Percentiles rank a stretch among this genome's conserved stretches.
phyloP scores from a whole-genome alignment of 2,113 vertebrate species.

The Trichomycterus rosablanca region DNA sequence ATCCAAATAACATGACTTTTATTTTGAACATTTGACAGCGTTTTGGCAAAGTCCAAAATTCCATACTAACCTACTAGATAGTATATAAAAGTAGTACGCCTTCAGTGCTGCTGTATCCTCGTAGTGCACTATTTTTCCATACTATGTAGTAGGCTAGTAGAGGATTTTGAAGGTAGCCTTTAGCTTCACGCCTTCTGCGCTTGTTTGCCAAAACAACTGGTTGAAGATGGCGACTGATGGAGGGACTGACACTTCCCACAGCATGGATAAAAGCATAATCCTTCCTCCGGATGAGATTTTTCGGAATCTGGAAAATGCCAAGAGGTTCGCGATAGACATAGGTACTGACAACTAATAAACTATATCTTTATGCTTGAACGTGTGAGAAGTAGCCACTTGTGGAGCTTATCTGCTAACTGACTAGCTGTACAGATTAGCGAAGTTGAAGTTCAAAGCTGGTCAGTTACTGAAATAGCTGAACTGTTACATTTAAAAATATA shows the following conservation, averaged over 20 bases:
- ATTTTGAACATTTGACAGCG: slow-evolving; percentile 5
- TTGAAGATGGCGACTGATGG: slow-evolving; percentile 72
- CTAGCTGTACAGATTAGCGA: slow-evolving; percentile 10
- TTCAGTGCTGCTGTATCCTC: neutral
- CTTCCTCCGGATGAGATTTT: slow-evolving; percentile 93
- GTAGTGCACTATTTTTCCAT: neutral
- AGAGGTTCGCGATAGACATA: slow-evolving; percentile 95
- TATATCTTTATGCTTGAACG: neutral
- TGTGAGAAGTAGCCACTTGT: slow-evolving; percentile 22
- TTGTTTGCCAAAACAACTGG: slow-evolving; percentile 34
- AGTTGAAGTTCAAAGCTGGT: neutral
- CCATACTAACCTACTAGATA: neutral
- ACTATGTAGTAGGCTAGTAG: neutral
- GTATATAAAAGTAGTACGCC: neutral
- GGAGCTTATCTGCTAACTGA: slow-evolving; percentile 16
- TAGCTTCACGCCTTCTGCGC: neutral
- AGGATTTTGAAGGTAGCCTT: neutral
- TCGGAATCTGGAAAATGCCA: slow-evolving; percentile 92
- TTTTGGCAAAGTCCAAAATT: neutral
- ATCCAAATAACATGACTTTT: too few species aligned
- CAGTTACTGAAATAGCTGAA: neutral
- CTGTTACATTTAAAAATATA: too few species aligned
- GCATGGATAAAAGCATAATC: slow-evolving; percentile 93
- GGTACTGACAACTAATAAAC: slow-evolving; percentile 60
- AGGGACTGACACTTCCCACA: slow-evolving; percentile 65